Base-by-base conservation (phyloP, 1,140 invertebrate genomes). In the Pseudomyrmex pallidus region DNA sequence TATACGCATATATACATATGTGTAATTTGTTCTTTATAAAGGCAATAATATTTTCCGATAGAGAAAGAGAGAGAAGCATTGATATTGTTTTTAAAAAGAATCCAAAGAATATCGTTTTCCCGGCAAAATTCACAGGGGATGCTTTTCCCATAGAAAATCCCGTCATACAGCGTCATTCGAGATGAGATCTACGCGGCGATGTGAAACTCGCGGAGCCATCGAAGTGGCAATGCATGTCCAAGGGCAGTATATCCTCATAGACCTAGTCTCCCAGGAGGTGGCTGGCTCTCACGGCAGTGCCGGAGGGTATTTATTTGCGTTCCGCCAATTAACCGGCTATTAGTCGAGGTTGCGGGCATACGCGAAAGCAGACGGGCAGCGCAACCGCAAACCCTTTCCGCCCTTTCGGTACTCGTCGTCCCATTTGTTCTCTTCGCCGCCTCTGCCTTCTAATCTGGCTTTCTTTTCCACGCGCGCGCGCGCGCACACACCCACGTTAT, bases 261-360 rank as follows among this genome's bases (percentile, higher is more conserved):
- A 91, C 87, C 90, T 88, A 83, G 35, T 35, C 68, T 89, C 90
- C 90, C 91, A 83, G 52, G 83, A 72, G 90, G 83, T 83, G 62
- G 73, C 57, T 67, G 73, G 70, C 80, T 87, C 52, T 74, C 90
- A 90, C 87, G 89, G 84, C 87, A 87, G 90, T 90, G 86, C 89
- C 82, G 89, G 92, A 84, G 92, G 90, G 92, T 94, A 94, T 93
- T 94, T 93, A 94, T 94, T 94, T 94, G 93, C 92, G 93, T 94
- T 94, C 90, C 83, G 88, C 90, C 91, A 94, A 94, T 94, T 94
- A 94, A 91, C 87, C 90, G 87, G 73, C 91, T 91, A 94, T 94
- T 94, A 94, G 90, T 88, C 82, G 90, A 87, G 87, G 86, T 91
- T 92, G 85, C 73, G 74, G 91, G n/a, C n/a, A 83, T 90, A 72